Conservation (phyloP, 2,113 vertebrate genomes). For the Galemys pyrenaicus region DNA sequence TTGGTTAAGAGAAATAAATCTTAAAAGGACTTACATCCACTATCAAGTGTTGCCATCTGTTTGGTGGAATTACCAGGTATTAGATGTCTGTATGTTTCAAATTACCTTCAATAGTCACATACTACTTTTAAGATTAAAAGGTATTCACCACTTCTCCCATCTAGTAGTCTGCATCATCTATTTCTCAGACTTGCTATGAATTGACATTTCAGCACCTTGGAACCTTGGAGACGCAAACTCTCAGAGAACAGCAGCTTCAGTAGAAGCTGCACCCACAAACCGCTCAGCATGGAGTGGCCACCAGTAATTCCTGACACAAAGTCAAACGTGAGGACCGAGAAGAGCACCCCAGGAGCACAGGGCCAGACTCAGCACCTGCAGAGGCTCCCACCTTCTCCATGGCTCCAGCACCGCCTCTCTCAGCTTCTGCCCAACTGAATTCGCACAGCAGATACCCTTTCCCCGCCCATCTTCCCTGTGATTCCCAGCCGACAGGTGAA, state of each 20-base stretch:
- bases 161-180: not conserved
- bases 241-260: not conserved
- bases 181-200: not conserved
- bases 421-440: not conserved
- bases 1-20: not conserved
- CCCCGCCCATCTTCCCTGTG: not conserved
- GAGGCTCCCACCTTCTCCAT: rapidly evolving
- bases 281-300: not conserved
- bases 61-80: not conserved
- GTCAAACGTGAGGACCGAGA: too few relatives aligned
- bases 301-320: not conserved
- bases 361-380: rapidly evolving
- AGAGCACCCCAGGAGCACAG: rapidly evolving
- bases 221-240: not conserved
- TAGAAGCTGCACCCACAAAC: not conserved
- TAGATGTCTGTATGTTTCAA: not conserved
- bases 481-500: not conserved
- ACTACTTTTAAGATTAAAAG: not conserved
- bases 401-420: not conserved
- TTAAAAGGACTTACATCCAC: not conserved
- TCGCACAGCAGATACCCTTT: not conserved
- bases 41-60: not conserved
- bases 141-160: not conserved
- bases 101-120: not conserved
- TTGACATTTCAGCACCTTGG: not conserved